Base-by-base conservation (phyloP, 2,888 invertebrate species). In the Tenthredo amoena region DNA sequence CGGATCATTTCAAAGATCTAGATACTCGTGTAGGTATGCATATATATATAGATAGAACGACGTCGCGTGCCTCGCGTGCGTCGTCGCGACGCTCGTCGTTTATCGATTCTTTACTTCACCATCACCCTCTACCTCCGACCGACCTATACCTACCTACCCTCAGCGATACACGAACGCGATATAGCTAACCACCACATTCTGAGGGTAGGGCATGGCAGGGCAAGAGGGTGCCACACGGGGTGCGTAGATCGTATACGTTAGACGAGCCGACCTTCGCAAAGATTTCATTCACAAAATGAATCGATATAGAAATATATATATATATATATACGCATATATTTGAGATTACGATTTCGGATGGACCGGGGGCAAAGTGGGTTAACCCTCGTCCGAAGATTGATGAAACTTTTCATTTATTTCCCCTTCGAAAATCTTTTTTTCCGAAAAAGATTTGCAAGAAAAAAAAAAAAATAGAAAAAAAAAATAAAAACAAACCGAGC, bases 281-380 rank as follows among this genome's bases (percentile, higher is more conserved):
- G 55, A 77, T 77, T 77, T 26, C 77, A 77, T 77, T 77, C 77
- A 77, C 55, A 31, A 77, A 55, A 77, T 55, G 47, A 50, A 50
- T 50, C 77, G 77, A 77, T 55, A 68, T 74, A 31, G 31, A 77
- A 40, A 40, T 26, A 40, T 21, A 7, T 12, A 40, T 40, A n/a
- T 4, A 9, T 40, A 58, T 40, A 40, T 9, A 34, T 2, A 34
- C 34, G 2, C 2, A 47, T 47, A 47, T 47, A 15, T 47, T 47
- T 47, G 47, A 47, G 15, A 47, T 47, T 47, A 47, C 47, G 12
- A 47, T 47, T 15, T 47, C 15, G 47, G 47, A 15, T 12, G 3
- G 10, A 43, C 43, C 37, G 2, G 10, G 3, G 43, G 12, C 43
- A 12, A 43, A 40, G 40, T 40, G 9, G 40, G 40, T 40, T 26